Conservation (phyloP, 2,113 vertebrate genomes). For the Aegithalos caudatus region DNA sequence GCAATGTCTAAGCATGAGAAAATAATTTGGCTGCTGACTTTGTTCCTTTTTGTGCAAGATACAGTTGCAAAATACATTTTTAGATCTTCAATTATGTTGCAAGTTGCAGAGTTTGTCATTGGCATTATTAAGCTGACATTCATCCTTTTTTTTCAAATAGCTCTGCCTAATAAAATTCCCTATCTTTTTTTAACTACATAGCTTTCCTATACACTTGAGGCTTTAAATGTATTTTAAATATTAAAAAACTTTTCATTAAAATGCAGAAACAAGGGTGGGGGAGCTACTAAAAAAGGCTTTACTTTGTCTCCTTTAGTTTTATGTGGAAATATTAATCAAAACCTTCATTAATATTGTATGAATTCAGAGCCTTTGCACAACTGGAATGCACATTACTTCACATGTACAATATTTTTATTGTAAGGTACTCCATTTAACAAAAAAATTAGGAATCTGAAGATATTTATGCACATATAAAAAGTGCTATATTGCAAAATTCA, state of each 20-base stretch:
- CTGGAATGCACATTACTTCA: not conserved
- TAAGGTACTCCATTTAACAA: not conserved
- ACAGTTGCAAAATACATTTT: not conserved
- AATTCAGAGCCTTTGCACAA: not conserved
- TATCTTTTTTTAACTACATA: not conserved
- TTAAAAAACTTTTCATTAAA: constrained; percentile 66
- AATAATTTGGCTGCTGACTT: not conserved
- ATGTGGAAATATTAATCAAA: constrained; percentile 65
- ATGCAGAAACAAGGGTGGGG: constrained; percentile 43
- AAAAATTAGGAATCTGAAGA: not conserved
- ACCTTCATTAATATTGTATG: constrained; percentile 60
- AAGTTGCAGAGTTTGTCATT: constrained; percentile 26
- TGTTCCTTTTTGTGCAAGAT: not conserved
- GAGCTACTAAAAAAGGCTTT: constrained; percentile 43
- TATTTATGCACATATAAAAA: not conserved
- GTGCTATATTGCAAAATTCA: not conserved
- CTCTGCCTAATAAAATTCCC: constrained; percentile 56
- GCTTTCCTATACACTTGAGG: constrained; percentile 1
- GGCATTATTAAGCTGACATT: constrained; percentile 6
- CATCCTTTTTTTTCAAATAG: constrained; percentile 51
- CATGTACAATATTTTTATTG: not conserved
- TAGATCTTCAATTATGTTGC: constrained; percentile 25
- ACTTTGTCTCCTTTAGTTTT: constrained; percentile 59
- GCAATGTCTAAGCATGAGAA: not conserved
- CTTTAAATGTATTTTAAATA: constrained; percentile 70